A percentile compares a stretch with the other conserved stretches of the same genome.
Conservation (phyloP, 1,140 invertebrate genomes). For the Drosophila arawakana region DNA sequence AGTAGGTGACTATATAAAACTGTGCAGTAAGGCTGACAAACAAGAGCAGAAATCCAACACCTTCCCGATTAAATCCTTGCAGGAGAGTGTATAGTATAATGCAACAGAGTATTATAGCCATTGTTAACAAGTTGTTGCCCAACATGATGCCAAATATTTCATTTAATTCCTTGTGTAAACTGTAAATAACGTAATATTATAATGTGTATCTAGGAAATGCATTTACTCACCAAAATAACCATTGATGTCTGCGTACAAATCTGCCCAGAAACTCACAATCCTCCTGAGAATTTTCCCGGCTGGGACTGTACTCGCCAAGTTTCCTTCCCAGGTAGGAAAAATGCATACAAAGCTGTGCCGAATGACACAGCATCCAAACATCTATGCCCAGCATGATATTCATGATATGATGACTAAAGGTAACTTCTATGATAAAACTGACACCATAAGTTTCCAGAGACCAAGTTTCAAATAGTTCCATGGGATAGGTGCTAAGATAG, state of each 20-base stretch:
- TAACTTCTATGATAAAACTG: conserved; percentile 24
- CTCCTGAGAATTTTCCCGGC: neutral
- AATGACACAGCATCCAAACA: conserved; percentile 59
- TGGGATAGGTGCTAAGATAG: conserved; percentile 46
- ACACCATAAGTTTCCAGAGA: conserved; percentile 2
- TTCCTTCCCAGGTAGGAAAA: conserved; percentile 42
- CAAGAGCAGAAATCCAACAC: conserved; percentile 46
- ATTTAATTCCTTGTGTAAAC: conserved; percentile 52
- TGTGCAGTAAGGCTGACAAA: conserved; percentile 47
- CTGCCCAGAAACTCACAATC: conserved; percentile 38
- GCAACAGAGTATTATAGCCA: conserved; percentile 46
- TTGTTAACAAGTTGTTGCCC: conserved; percentile 57
- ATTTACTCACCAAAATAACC: conserved; percentile 31
- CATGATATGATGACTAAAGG: conserved; percentile 42
- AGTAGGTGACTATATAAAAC: conserved; percentile 58
- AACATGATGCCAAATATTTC: conserved; percentile 50
- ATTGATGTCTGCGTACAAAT: conserved; percentile 46
- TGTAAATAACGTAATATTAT: neutral
- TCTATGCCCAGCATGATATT: conserved; percentile 51
- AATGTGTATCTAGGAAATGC: neutral
- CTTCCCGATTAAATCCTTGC: conserved; percentile 50
- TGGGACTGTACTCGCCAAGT: conserved; percentile 27
- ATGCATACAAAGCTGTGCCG: conserved; percentile 55
- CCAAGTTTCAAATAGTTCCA: conserved; percentile 13
- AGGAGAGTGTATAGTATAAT: conserved; percentile 42